Evolutionary conservation across 2,888 invertebrate genomes (phyloP), one percentile per base, ranked within the genome.

Genomic region (Acleris emargana): DNA sequence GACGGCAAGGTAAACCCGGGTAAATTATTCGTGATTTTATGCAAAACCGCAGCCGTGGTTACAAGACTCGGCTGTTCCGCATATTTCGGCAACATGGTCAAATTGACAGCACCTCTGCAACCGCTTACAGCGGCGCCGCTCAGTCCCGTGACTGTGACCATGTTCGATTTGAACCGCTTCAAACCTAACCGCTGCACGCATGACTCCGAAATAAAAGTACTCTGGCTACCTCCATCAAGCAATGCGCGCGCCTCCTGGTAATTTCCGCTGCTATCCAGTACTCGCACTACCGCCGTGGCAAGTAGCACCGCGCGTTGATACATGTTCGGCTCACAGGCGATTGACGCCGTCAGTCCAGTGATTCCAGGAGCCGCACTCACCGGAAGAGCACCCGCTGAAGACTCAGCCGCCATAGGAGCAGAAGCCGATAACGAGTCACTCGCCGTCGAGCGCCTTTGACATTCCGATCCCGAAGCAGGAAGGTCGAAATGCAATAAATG

Each of bases 141-240:
- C 11, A 52, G 52, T 28, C 52, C 52, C n/a, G 52, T 52, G 32
- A 52, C 52, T n/a, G 52, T 28, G 9, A 20, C n/a, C 13, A 52
- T 20, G n/a, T 22, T 11, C 0, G 52, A 52, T 9, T 20, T 25
- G 20, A 25, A 52, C 32, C 52, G 25, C 20, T 20, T 49, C 20
- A 49, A 20, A 9, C 49, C 49, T 18, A 49, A 20, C n/a, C 20
- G 13, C 9, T 22, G 9, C 3, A 20, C 52, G n/a, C 52, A 52
- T 11, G 25, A 16, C 9, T 52, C 52, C 52, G 52, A 52, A 22
- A 52, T 52, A 20, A 52, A 52, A 2, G 52, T 52, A n/a, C 28
- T 28, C 25, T 52, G 52, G 25, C 52, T 52, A 25, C 52, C 52
- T 9, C 52, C 52, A 20, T 52, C 52, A n/a, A 52, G 52, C n/a